Evolutionary conservation across 2,113 vertebrate genomes (phyloP).

Genomic region (Chaetodon trifascialis): DNA sequence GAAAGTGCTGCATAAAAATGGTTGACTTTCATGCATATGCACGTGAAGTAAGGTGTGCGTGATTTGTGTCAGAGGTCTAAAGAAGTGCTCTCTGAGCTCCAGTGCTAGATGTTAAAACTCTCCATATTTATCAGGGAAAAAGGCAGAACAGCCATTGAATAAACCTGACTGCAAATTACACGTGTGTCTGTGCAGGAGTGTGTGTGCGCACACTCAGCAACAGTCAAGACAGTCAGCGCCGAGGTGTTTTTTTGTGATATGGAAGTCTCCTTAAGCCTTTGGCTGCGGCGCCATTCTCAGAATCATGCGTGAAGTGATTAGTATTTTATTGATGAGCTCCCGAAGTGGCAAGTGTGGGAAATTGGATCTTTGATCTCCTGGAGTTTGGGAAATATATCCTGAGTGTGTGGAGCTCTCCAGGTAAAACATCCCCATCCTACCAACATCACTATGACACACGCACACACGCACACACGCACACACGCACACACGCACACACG

Average conservation of each 20-base stretch:
- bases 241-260: conserved; percentile 70
- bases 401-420: conserved; percentile 81
- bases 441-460: conserved; percentile 21
- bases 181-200: conserved; percentile 6
- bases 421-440: conserved; percentile 63
- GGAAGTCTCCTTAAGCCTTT: conserved; percentile 75
- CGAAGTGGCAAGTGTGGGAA: conserved; percentile 86
- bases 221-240: conserved; percentile 48
- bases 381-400: conserved; percentile 83
- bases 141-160: conserved; percentile 58
- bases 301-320: conserved; percentile 85
- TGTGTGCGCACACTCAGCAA: conserved; percentile 33
- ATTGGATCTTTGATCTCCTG: conserved; percentile 86
- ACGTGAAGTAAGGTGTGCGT: conserved; percentile 38
- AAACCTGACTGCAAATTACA: conserved; percentile 50
- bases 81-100: conserved; percentile 37
- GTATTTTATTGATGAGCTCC: conserved; percentile 87
- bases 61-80: conserved; percentile 56
- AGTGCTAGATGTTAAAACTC: conserved; percentile 35
- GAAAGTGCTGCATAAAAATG: conserved; percentile 42
- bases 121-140: conserved; percentile 39
- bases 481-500: conserved; percentile 15
- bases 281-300: conserved; percentile 62
- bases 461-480: conserved; percentile 26
- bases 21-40: conserved; percentile 40